Evolutionary conservation across 2,888 invertebrate species (phyloP).

Genomic region (Latrodectus hesperus): DNA sequence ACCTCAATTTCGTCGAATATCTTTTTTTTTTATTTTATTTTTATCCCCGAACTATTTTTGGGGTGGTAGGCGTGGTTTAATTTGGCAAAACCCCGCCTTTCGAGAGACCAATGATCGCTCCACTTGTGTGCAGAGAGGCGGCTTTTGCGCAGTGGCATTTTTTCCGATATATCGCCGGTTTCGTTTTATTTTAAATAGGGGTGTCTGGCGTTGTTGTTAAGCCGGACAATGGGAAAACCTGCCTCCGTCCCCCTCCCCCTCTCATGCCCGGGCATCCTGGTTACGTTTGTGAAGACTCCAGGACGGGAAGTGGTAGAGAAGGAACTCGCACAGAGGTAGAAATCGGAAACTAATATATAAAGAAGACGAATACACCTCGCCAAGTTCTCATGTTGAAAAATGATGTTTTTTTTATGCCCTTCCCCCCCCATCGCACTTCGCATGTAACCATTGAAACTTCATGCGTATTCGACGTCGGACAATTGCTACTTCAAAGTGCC

Average conservation of each 20-base stretch:
- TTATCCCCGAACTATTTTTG: constrained; percentile 25
- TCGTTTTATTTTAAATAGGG: constrained; percentile 42
- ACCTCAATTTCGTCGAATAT: not conserved
- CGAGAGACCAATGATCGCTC: constrained; percentile 50
- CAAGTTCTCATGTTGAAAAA: constrained; percentile 5
- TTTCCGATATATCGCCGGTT: constrained; percentile 4
- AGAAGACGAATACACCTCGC: not conserved
- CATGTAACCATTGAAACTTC: not conserved
- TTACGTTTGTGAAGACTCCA: constrained; percentile 17
- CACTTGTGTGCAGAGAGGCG: constrained; percentile 22
- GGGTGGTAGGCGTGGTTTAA: constrained; percentile 31
- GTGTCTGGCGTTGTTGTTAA: constrained; percentile 56
- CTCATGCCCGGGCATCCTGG: constrained; percentile 56
- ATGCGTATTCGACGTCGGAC: constrained; percentile 28
- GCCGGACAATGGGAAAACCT: constrained; percentile 65
- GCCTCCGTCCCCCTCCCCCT: constrained; percentile 34
- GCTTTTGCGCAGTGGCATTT: not conserved
- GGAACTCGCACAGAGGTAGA: not conserved
- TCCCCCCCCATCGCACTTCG: not conserved
- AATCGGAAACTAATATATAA: constrained; percentile 47
- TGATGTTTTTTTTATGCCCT: not conserved
- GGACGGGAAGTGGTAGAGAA: constrained; percentile 23
- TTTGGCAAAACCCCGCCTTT: constrained; percentile 32
- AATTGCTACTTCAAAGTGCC: constrained; percentile 62
- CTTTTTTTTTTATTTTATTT: constrained; percentile 14